These are phyloP conservation scores for Florisuga fusca DNA, from an alignment of 2,797 vertebrate species.

Conservation along the genomic window DNA sequence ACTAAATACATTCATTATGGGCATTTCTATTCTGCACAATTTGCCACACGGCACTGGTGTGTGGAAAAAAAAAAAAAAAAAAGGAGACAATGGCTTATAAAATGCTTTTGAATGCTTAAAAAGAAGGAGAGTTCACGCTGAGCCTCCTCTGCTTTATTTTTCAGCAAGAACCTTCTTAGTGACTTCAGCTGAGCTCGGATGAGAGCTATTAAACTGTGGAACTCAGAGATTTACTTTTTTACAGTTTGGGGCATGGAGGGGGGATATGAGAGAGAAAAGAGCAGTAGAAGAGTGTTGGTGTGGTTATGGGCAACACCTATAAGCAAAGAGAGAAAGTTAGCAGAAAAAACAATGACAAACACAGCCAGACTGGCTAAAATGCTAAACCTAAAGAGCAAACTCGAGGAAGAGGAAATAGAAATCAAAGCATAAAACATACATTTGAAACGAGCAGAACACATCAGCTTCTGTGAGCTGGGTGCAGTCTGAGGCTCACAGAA, in stretches of 20 bases:
- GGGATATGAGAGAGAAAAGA: not conserved
- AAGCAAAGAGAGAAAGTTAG: conserved; percentile 31
- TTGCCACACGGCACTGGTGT: conserved; percentile 88
- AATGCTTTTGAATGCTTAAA: conserved; percentile 82
- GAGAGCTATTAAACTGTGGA: conserved; percentile 64
- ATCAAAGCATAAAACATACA: conserved; percentile 26
- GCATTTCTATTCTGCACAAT: conserved; percentile 88
- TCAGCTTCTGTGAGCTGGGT: conserved; percentile 32
- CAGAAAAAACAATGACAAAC: conserved; percentile 14
- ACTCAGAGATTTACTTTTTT: conserved; percentile 63
- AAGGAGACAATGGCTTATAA: conserved; percentile 82
- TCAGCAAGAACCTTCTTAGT: conserved; percentile 65
- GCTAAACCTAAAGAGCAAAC: conserved; percentile 38
- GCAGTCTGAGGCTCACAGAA: not conserved
- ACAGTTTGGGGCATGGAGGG: not conserved
- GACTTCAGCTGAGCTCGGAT: conserved; percentile 72
- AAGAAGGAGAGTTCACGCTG: conserved; percentile 72
- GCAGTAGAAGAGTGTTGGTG: not conserved
- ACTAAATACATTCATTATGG: conserved; percentile 93
- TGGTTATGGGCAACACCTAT: not conserved
- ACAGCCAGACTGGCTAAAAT: not conserved
- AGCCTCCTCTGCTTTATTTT: conserved; percentile 70
- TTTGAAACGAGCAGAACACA: conserved; percentile 37
- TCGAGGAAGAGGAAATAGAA: not conserved
- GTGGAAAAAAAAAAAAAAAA: conserved; percentile 60